Base-by-base conservation (phyloP, 1,140 invertebrate species). In the Babylonia areolata region DNA sequence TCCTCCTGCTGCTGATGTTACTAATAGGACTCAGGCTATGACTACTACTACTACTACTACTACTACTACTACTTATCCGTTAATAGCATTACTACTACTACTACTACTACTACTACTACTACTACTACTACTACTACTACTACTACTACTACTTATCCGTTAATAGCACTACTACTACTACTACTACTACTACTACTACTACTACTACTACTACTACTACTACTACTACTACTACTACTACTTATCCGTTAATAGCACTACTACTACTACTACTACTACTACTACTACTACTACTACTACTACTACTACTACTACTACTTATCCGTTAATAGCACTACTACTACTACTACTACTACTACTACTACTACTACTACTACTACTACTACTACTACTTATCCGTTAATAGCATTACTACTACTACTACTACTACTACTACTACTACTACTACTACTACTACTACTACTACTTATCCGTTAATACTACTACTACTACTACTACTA, bases 211-310 rank as follows among this genome's bases (percentile, higher is more conserved):
- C 71, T 75, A 75, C 71, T 28, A 75, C 71, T 75, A 28, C 71
- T 75, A 75, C 71, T 75, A 28, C 71, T n/a, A n/a, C n/a, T n/a
- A n/a, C n/a, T n/a, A n/a, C n/a, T n/a, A n/a, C n/a, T n/a, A n/a
- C n/a, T n/a, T n/a, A n/a, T n/a, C n/a, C n/a, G n/a, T n/a, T n/a
- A n/a, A n/a, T n/a, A n/a, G n/a, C n/a, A n/a, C n/a, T 28, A 75
- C 71, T 75, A 75, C 71, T 75, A 75, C 71, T 75, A 75, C 71
- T 75, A 75, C 71, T 75, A 75, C 71, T 75, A 28, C 71, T 75
- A 75, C 71, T 75, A 75, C 71, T 28, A 75, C 71, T 75, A 35
- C 71, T 75, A 75, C 71, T 75, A 28, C 71, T 75, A 28, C 71
- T 75, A 75, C 71, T 75, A 75, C 71, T n/a, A n/a, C n/a, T n/a